phyloP scores from a whole-genome alignment of 2,797 vertebrate genomes.

The Hoplostethus atlanticus region DNA sequence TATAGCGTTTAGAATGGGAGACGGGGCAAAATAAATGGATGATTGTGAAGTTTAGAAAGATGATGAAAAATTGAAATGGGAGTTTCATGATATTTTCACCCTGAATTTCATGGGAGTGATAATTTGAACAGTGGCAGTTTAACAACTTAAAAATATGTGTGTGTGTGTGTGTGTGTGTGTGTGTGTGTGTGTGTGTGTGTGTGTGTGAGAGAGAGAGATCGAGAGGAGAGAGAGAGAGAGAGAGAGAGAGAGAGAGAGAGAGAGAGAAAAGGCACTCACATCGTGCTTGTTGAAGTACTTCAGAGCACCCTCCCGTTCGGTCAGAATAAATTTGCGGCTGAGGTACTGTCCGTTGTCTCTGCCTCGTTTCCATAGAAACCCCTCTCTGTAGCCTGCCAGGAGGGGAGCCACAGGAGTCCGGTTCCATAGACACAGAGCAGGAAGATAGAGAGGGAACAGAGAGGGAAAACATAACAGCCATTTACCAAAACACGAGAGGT shows the following conservation, averaged over 20 bases:
- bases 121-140: not conserved
- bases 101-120: no score
- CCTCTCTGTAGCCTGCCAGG: conserved; percentile 93
- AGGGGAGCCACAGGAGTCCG: conserved; percentile 36
- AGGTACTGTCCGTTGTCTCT: conserved; percentile 96
- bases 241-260: not conserved
- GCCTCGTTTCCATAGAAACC: conserved; percentile 96
- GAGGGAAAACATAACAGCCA: conserved; percentile 3
- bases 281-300: conserved; percentile 97
- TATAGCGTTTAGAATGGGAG: no score
- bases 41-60: no score
- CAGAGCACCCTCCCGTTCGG: conserved; percentile 92
- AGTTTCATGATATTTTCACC: no score
- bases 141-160: not conserved
- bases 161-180: no score
- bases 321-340: conserved; percentile 95
- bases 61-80: no score
- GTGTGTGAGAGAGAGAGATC: not conserved
- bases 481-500: not conserved
- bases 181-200: no score
- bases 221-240: not conserved
- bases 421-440: not conserved
- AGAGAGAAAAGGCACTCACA: conserved; percentile 78
- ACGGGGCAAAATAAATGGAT: no score
- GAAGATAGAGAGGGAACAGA: not conserved